phyloP scores from a whole-genome alignment of 2,888 invertebrate species.

The Chesias legatella region DNA sequence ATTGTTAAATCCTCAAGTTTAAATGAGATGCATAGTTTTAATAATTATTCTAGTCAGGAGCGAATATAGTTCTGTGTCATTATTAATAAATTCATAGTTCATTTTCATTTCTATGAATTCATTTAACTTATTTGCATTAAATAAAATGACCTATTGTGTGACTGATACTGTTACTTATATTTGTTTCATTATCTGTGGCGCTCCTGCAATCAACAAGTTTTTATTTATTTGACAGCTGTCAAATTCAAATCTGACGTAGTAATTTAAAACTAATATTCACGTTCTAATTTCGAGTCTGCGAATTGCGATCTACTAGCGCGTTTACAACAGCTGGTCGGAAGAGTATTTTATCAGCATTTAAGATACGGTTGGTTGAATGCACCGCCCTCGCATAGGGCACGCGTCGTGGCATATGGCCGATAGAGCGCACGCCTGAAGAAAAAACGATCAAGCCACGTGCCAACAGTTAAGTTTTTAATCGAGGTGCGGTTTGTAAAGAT shows the following conservation, averaged over 20 bases:
- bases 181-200: no score
- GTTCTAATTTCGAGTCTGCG: neutral
- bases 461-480: conserved; percentile 45
- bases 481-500: conserved; percentile 8
- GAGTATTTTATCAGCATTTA: conserved; percentile 20
- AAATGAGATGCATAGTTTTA: conserved; percentile 3
- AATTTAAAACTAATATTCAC: neutral
- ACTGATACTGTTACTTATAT: no score
- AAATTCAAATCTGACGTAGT: neutral
- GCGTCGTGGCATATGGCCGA: conserved; percentile 72
- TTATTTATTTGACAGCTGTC: conserved; percentile 18
- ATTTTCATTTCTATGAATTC: no score
- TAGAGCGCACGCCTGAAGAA: conserved; percentile 40
- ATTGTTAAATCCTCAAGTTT: neutral
- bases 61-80: neutral
- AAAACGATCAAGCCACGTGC: conserved; percentile 53
- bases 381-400: conserved; percentile 48
- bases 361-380: conserved; percentile 45
- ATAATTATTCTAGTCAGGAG: conserved; percentile 3
- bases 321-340: conserved; percentile 15
- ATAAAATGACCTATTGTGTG: no score
- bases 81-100: no score
- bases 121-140: no score
- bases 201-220: conserved; percentile 1
- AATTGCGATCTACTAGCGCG: neutral